Evolutionary conservation across 2,113 vertebrate species (phyloP).

Genomic region (Rhinopomastus cyanomelas): DNA sequence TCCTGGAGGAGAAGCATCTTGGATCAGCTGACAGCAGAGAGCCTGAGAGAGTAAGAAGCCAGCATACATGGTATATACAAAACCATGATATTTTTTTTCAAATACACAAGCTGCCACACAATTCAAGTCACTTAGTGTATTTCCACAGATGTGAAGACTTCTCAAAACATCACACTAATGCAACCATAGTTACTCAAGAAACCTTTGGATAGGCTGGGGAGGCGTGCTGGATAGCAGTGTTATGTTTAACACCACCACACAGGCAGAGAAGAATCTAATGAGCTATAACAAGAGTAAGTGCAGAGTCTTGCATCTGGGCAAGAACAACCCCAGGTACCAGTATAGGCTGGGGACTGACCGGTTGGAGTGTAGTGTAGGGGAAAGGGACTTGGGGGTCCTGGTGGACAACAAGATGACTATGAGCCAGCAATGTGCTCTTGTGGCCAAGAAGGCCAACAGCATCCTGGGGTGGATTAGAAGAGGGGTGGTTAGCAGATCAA

Average conservation of each 20-base stretch:
- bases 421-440: too few species aligned
- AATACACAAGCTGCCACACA: neutral
- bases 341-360: too few species aligned
- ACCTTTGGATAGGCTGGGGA: neutral
- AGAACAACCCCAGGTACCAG: too few species aligned
- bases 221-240: neutral
- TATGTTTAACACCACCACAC: neutral
- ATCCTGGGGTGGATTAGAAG: too few species aligned
- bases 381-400: too few species aligned
- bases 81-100: neutral
- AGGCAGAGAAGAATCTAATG: too few species aligned
- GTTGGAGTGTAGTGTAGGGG: too few species aligned
- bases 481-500: too few species aligned
- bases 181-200: neutral
- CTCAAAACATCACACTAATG: neutral
- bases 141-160: neutral
- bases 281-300: too few species aligned
- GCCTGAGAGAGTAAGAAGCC: neutral
- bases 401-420: too few species aligned
- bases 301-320: too few species aligned
- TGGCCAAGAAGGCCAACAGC: too few species aligned
- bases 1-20: neutral
- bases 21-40: neutral
- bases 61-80: neutral
- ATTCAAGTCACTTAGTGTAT: neutral